Percentiles rank a stretch among this genome's conserved stretches.
Evolutionary conservation across 92 coral and sea anemone species (phyloP).

Genomic region (Parazoanthus darwini): DNA sequence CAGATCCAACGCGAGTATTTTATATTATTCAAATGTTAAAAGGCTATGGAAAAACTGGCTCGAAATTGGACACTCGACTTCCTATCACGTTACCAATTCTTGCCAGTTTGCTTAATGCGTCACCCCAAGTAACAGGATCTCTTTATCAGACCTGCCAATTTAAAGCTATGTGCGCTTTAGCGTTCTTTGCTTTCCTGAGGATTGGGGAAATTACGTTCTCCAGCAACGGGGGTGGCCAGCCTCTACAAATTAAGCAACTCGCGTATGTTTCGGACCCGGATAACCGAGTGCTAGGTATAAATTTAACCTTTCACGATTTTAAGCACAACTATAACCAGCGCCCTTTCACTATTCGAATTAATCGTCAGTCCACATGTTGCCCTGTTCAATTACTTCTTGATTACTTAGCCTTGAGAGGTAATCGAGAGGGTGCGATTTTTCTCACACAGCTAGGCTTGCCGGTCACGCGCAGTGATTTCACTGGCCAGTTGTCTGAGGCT

Average conservation of each 20-base stretch:
- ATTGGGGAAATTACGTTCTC: slow-evolving; percentile 15
- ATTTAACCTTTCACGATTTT: slow-evolving; percentile 21
- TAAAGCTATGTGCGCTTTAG: slow-evolving; percentile 13
- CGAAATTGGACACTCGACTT: background rate
- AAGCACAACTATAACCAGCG: slow-evolving; percentile 57
- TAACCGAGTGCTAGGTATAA: too few species aligned
- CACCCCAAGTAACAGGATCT: too few species aligned
- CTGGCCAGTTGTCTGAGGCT: too few species aligned
- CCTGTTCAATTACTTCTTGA: slow-evolving; percentile 43
- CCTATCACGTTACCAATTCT: too few species aligned
- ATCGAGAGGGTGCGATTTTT: background rate
- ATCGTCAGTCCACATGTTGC: slow-evolving; percentile 25
- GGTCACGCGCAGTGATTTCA: too few species aligned
- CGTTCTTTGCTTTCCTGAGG: background rate
- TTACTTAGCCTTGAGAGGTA: slow-evolving; percentile 7
- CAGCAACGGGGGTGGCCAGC: background rate
- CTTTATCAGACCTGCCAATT: background rate
- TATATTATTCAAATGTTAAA: too few species aligned
- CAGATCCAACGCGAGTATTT: too few species aligned
- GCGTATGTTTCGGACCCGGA: too few species aligned
- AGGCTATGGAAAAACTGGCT: too few species aligned
- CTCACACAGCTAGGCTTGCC: too few species aligned
- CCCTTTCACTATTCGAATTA: slow-evolving; percentile 34
- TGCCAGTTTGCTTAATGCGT: too few species aligned
- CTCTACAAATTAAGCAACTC: too few species aligned